A percentile compares a stretch with the other conserved stretches of the same genome.
These are phyloP conservation scores for Pogonognathellus flavescens DNA, from an alignment of 1,140 invertebrate genomes.

Conservation along the genomic window DNA sequence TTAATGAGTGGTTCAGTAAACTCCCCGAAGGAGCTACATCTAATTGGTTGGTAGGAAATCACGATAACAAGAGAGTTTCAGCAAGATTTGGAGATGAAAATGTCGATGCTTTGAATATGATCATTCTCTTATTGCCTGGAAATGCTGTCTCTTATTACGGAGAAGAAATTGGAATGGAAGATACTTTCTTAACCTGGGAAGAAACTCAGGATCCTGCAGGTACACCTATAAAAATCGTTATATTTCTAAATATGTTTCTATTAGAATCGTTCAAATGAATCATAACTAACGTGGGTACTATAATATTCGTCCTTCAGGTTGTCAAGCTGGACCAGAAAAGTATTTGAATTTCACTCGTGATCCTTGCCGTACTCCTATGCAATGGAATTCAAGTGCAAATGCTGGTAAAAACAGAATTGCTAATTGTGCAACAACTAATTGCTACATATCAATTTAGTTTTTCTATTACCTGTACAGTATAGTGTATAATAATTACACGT, in stretches of 20 bases:
- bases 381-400: conserved; percentile 69
- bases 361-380: conserved; percentile 72
- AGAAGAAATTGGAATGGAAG: conserved; percentile 83
- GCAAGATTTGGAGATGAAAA: conserved; percentile 74
- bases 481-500: too few relatives aligned
- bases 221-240: conserved; percentile 67
- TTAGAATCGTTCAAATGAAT: too few relatives aligned
- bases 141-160: conserved; percentile 84
- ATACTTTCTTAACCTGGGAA: conserved; percentile 55
- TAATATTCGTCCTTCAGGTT: conserved; percentile 70
- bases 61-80: conserved; percentile 76
- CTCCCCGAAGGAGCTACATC: conserved; percentile 68
- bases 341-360: conserved; percentile 75
- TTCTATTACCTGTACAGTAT: not conserved
- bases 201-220: conserved; percentile 69
- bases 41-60: conserved; percentile 78
- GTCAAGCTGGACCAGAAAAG: conserved; percentile 72
- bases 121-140: conserved; percentile 80
- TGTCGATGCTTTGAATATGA: conserved; percentile 78
- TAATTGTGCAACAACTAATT: not conserved
- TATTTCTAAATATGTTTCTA: too few relatives aligned
- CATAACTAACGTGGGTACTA: too few relatives aligned
- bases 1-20: not conserved
- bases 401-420: conserved; percentile 53
- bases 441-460: not conserved